Base-by-base conservation (phyloP, 2,113 vertebrate species). In the Anguilla japonica region DNA sequence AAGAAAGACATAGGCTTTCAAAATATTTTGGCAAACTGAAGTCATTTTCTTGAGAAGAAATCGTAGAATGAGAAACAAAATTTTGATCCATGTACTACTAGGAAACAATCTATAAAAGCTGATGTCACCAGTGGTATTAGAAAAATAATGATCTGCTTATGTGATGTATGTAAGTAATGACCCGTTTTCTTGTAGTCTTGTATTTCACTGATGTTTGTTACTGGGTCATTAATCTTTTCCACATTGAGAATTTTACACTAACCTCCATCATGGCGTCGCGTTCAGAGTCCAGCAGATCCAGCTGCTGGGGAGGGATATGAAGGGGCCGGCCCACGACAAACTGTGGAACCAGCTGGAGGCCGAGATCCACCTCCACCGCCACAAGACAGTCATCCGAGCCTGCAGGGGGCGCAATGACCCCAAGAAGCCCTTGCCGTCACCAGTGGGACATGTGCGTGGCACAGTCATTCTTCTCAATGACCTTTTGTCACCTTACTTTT, bases 271-370 rank as follows among this genome's bases (percentile, higher is more conserved):
- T 60, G 63, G 43, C 5, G 87, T 41, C 80, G 60, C 18, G 63
- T 53, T 5, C 83, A 99, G 98, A 88, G 98, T 99, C 50, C 98
- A 99, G 88, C 98, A 99, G 93, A 99, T 99, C 90, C 98, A 99
- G 82, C 93, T 99, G 87, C 91, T 99, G 88, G 98, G 98, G 85
- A 95, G 98, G 60, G 98, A 99, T 93, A 99, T 99, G 98, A 99
- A 99, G 88, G 98, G 98, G 9, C 98, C 98, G 3, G 98, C 98
- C 88, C 98, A 99, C 0, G 98, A 99, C 92, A 99, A 99, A 91
- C 96, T 99, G 86, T 99, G 98, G 98, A 99, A 99, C 93, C 98
- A 99, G 29, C 90, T 99, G 84, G 98, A 99, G 91, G 98, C 98
- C 5, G 98, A 99, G 95, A 99, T 99, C 81, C 98, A 99, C 91